These are phyloP conservation scores for Hypomesus transpacificus DNA, from an alignment of 2,113 vertebrate species.

Conservation along the genomic window DNA sequence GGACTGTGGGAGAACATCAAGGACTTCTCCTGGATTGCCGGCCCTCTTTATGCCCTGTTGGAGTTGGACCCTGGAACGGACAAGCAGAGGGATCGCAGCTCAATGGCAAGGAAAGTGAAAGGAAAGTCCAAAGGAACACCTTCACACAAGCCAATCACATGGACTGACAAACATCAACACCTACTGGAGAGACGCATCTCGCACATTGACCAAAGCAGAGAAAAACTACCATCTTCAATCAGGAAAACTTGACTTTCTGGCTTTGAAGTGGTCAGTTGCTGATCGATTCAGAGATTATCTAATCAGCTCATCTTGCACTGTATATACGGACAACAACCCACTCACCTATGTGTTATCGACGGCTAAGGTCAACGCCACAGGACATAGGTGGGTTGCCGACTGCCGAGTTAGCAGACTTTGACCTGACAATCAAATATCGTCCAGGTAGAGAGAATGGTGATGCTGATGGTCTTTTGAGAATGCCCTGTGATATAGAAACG, in stretches of 20 bases:
- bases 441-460: neutral
- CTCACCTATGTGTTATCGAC: constrained; percentile 4
- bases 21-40: constrained; percentile 10
- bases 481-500: neutral
- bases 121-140: too few species aligned
- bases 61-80: too few species aligned
- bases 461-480: neutral
- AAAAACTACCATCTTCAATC: too few species aligned
- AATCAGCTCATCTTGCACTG: neutral
- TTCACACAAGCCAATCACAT: too few species aligned
- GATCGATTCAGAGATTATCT: too few species aligned
- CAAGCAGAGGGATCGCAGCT: too few species aligned
- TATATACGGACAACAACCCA: neutral
- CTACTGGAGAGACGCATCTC: neutral
- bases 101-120: too few species aligned
- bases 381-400: neutral
- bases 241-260: too few species aligned
- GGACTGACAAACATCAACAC: too few species aligned
- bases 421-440: neutral
- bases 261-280: too few species aligned
- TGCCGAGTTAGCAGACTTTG: neutral
- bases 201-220: neutral
- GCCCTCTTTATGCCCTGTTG: neutral
- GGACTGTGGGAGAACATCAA: constrained; percentile 8
- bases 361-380: neutral